Evolutionary conservation across 2,888 invertebrate genomes (phyloP), one percentile per base, ranked within the genome.

Genomic region (Agapetus fuscipes): DNA sequence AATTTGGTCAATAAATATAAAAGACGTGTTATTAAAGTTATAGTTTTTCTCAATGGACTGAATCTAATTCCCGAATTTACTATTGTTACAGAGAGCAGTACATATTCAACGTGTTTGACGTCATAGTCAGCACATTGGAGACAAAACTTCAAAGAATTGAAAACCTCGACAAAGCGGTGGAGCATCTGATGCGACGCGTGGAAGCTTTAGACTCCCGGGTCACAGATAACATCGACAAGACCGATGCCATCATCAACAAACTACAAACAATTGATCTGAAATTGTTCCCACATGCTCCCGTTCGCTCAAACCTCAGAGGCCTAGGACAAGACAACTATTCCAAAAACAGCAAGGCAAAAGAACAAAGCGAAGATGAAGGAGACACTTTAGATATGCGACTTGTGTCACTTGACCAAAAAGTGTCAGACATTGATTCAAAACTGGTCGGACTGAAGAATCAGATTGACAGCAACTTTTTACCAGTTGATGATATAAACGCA

Each of bases 121-220:
- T 87, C 37, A 87, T 91, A 50, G 87, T 89, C 42, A 85, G 87
- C 52, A 89, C 88, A 16, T 64, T 89, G 52, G 89, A 90, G 60
- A 84, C 86, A 3, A 89, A 89, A 66, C 67, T 90, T 10, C 86
- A 88, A 58, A 72, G 88, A 51, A 87, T 90, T 56, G 89, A 89
- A 56, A 88, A 87, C 58, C 63, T 89, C 40, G 89, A 90, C 60
- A 83, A 85, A 60, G 87, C 88, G 1, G 85, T 89, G 2, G 88
- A 89, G 56, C 85, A 87, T 56, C 64, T 90, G 41, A 87, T 87
- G 85, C 69, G 86, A 50, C 71, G 87, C 54, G 84, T 90, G 5
- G 89, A 89, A 62, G 78, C 79, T 1, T 63, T 90, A 30, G 88
- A 89, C 59, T 80, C 80, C 7, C 72, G 86, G 39, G 82, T 89